Base-by-base conservation (phyloP, 2,113 vertebrate species). In the Hystrix brachyura region DNA sequence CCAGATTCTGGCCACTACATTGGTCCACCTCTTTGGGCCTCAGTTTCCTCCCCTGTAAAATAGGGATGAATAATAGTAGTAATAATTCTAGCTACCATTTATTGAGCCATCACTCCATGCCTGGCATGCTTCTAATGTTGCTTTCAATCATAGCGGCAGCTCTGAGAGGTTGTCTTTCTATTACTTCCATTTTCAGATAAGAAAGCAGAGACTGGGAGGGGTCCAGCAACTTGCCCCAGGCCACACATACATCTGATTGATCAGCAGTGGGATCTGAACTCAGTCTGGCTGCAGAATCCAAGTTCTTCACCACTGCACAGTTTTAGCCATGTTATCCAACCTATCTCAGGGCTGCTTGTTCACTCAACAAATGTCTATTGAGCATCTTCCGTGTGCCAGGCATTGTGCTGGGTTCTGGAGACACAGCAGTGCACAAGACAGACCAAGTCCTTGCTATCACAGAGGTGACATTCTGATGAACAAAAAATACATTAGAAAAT, bases 391-490 rank as follows among this genome's bases (percentile, higher is more conserved):
- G 0, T 57, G 67, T 43, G 65, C 55, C 87, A 83, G 67, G 48
- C 53, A 71, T 46, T 76, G 51, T 76, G 57, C 48, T 69, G 27
- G 71, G 53, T 11, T 15, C 91, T 55, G 72, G 43, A 83, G 71
- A 81, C 57, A 60, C 3, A 64, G 34, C 17, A 86, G 32, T 69
- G 60, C 89, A 55, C 19, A 64, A 38, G 85, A 67, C 67, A 74
- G 90, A 78, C 11, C 21, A 76, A 48, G n/a, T 78, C 74, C 43
- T 65, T 74, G 69, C 71, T 76, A 43, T 32, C 59, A 72, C 3
- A 46, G 72, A 53, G 57, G 48, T 94, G 82, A 88, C 43, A 57
- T 53, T 80, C 93, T 74, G 60, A 84, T 53, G 32, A 71, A 82
- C 15, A 46, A 82, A 57, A 85, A 87, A 48, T 25, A 55, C 34